Conservation (phyloP, 2,113 vertebrate species). For the Hippopotamus amphibius region DNA sequence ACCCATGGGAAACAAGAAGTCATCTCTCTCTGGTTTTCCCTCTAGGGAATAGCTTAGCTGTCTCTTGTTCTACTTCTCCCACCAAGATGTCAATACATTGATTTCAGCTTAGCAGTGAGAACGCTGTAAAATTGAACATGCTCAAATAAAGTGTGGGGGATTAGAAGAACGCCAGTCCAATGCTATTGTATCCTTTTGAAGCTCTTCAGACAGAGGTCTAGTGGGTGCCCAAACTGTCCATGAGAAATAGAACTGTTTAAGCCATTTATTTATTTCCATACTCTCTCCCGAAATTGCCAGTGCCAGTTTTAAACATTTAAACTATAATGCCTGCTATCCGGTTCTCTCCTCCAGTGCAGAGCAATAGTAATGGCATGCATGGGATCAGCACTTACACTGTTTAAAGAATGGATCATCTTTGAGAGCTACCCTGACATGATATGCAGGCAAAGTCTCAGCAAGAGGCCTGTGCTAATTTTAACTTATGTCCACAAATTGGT, state of each 20-base stretch:
- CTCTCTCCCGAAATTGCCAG: background rate
- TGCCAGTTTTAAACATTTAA: background rate
- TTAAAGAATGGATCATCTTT: background rate
- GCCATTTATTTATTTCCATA: background rate
- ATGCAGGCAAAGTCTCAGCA: background rate
- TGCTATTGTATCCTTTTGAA: background rate
- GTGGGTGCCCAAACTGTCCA: background rate
- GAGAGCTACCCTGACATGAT: background rate
- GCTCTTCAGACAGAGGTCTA: background rate
- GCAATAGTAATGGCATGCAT: background rate
- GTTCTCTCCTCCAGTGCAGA: background rate
- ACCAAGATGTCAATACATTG: constrained; percentile 73
- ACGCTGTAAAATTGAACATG: constrained; percentile 64
- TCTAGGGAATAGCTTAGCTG: constrained; percentile 30
- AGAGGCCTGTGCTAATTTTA: background rate
- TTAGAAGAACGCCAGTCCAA: constrained; percentile 9
- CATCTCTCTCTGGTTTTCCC: constrained; percentile 22
- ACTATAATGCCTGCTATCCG: background rate
- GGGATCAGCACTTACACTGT: background rate
- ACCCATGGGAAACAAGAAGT: constrained; percentile 13
- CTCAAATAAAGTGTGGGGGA: constrained; percentile 32
- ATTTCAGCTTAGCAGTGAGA: constrained; percentile 76
- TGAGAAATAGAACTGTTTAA: background rate
- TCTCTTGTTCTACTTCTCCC: constrained; percentile 52
- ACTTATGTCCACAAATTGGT: background rate